Conservation (phyloP, 2,888 invertebrate genomes). For the Beris chalybata region DNA sequence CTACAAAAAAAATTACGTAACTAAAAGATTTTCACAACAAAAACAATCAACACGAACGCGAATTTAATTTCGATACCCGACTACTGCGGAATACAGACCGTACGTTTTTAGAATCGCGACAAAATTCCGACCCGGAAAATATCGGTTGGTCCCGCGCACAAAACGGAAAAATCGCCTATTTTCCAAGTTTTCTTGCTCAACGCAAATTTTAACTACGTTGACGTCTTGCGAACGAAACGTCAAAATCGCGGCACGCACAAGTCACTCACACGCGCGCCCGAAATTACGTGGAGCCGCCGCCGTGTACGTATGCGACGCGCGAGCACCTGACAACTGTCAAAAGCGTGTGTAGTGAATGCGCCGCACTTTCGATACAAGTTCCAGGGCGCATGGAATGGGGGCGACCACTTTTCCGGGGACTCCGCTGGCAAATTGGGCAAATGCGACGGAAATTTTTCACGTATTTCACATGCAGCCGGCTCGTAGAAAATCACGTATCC, state of each 20-base stretch:
- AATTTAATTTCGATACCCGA: slow-evolving; percentile 14
- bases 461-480: too few species aligned
- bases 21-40: slow-evolving; percentile 15
- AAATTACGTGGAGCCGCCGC: too few species aligned
- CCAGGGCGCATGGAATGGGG: not conserved
- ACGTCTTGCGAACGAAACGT: slow-evolving; percentile 27
- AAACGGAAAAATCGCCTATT: too few species aligned
- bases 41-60: not conserved
- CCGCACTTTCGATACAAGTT: not conserved
- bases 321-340: slow-evolving; percentile 25
- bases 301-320: too few species aligned
- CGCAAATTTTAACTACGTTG: slow-evolving; percentile 8
- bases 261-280: not conserved
- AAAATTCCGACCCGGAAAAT: slow-evolving; percentile 5
- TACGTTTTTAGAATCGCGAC: not conserved
- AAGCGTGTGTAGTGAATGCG: slow-evolving; percentile 13
- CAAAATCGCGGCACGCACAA: slow-evolving; percentile 8
- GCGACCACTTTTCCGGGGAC: not conserved
- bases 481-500: too few species aligned
- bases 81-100: slow-evolving; percentile 7
- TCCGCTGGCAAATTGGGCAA: not conserved
- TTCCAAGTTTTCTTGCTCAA: too few species aligned
- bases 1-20: slow-evolving; percentile 28
- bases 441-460: too few species aligned
- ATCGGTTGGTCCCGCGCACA: too few species aligned